A percentile compares a stretch with the other conserved stretches of the same genome.
Conservation (phyloP, 2,888 invertebrate genomes). For the Latheticus oryzae region DNA sequence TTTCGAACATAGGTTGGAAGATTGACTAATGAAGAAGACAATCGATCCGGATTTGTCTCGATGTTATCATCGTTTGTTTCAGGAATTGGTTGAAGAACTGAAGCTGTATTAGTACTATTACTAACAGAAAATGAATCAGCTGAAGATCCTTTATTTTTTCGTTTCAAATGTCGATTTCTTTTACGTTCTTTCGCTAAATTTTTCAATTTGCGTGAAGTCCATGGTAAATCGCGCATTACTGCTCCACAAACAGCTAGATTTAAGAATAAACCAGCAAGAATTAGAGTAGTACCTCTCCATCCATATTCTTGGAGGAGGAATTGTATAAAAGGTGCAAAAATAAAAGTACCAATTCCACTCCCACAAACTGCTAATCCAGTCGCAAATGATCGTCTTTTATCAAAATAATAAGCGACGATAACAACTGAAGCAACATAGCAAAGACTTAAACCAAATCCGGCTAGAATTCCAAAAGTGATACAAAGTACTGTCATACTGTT, state of each 20-base stretch:
- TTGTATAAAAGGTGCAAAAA: conserved; percentile 85
- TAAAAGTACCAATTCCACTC: conserved; percentile 88
- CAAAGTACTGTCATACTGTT: conserved; percentile 82
- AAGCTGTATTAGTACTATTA: conserved; percentile 75
- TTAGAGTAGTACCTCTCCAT: conserved; percentile 86
- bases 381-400: conserved; percentile 84
- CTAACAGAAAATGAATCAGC: conserved; percentile 78
- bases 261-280: conserved; percentile 82
- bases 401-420: conserved; percentile 91
- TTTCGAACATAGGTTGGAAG: conserved; percentile 86
- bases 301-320: conserved; percentile 80
- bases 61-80: conserved; percentile 53
- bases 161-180: conserved; percentile 70
- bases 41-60: conserved; percentile 64
- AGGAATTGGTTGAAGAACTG: conserved; percentile 67
- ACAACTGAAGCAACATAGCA: conserved; percentile 93
- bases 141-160: conserved; percentile 71
- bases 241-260: conserved; percentile 86
- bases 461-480: conserved; percentile 84
- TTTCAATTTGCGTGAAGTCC: conserved; percentile 74
- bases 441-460: conserved; percentile 86
- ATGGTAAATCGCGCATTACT: conserved; percentile 81
- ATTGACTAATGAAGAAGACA: conserved; percentile 84
- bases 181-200: conserved; percentile 74
- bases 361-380: conserved; percentile 90